These are phyloP conservation scores for Glyptemys insculpta DNA, from an alignment of 2,797 vertebrate genomes.

Conservation along the genomic window DNA sequence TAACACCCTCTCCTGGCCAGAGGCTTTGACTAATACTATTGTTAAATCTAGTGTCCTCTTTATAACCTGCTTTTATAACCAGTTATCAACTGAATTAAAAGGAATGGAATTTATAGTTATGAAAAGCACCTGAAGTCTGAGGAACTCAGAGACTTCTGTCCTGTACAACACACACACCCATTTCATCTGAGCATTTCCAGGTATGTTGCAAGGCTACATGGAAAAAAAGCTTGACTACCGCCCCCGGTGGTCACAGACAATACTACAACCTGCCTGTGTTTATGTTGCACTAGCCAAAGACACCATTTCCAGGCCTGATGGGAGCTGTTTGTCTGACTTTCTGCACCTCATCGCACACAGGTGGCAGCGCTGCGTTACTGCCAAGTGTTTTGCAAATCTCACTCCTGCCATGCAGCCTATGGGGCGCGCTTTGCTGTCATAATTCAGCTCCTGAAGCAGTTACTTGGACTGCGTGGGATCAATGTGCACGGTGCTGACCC, in stretches of 20 bases:
- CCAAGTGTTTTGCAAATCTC: not conserved
- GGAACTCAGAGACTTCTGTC: accelerated
- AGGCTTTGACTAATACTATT: slow-evolving; percentile 29
- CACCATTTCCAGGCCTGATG: not conserved
- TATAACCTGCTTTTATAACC: not conserved
- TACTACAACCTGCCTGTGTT: not conserved
- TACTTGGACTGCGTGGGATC: not conserved
- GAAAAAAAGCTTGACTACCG: not conserved
- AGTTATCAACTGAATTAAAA: not conserved
- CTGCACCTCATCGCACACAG: not conserved
- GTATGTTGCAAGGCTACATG: not conserved
- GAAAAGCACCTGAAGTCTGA: not conserved
- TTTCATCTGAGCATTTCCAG: not conserved
- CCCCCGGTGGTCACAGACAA: not conserved
- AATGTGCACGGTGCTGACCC: not conserved
- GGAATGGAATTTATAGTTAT: not conserved
- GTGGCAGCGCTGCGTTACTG: not conserved
- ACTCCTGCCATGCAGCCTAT: not conserved
- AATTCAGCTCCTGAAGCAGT: not conserved
- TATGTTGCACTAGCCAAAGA: not conserved
- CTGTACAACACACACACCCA: accelerated
- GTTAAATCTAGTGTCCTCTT: slow-evolving; percentile 51
- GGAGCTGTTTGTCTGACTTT: not conserved
- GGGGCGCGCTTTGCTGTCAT: not conserved
- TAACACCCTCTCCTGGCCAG: slow-evolving; percentile 12